Evolutionary conservation across 2,888 invertebrate genomes (phyloP).

Genomic region (Netelia inedita): DNA sequence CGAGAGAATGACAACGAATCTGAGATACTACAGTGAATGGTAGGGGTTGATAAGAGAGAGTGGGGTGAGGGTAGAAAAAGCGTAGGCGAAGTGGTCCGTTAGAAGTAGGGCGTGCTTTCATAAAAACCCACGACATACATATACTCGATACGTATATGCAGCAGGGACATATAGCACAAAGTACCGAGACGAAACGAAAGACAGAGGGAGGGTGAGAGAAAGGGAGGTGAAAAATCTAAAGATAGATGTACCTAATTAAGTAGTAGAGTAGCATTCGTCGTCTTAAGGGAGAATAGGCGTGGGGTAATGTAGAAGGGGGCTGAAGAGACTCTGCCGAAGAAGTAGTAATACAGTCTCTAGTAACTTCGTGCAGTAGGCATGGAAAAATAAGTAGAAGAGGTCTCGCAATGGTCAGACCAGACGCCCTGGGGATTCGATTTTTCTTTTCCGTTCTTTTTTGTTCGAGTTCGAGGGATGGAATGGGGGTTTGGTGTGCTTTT

Average conservation of each 20-base stretch:
- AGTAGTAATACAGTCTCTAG: too few relatives aligned
- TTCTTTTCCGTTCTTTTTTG: too few relatives aligned
- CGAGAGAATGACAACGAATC: conserved; percentile 9
- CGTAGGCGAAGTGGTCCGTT: conserved; percentile 53
- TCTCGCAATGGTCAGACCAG: neutral
- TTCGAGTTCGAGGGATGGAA: neutral
- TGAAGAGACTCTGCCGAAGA: conserved; percentile 28
- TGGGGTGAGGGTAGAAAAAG: conserved; percentile 62
- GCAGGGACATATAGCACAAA: conserved; percentile 51
- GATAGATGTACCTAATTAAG: conserved; percentile 56
- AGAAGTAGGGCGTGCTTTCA: conserved; percentile 61
- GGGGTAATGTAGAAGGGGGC: conserved; percentile 25
- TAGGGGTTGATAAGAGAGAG: neutral
- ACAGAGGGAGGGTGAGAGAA: conserved; percentile 4
- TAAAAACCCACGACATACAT: conserved; percentile 40
- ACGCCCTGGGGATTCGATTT: too few relatives aligned
- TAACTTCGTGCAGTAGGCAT: too few relatives aligned
- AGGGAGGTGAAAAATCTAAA: conserved; percentile 21
- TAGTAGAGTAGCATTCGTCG: conserved; percentile 40
- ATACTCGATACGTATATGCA: conserved; percentile 1
- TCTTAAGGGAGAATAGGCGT: conserved; percentile 33
- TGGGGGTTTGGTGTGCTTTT: neutral
- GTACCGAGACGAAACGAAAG: conserved; percentile 28
- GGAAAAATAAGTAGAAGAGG: conserved; percentile 23
- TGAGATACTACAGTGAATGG: neutral